Evolutionary conservation across 2,113 vertebrate genomes (phyloP).

Genomic region (Taurulus bubalis): DNA sequence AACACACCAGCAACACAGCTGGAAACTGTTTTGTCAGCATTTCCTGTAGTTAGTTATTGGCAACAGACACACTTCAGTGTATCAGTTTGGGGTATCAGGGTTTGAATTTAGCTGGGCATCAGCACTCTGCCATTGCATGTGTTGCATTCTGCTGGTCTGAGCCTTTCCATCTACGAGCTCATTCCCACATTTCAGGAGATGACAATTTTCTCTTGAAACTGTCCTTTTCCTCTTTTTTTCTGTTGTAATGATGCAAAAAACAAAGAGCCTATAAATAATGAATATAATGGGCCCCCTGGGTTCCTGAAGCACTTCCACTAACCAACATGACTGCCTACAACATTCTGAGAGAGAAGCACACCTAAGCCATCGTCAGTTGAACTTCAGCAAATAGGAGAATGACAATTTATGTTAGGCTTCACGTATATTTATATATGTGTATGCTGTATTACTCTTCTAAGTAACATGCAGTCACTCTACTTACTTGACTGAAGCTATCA

Average conservation of each 20-base stretch:
- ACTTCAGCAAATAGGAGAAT: not conserved
- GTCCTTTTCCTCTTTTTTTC: not conserved
- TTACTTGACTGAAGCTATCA: not conserved
- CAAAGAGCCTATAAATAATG: not conserved
- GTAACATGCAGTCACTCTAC: not conserved
- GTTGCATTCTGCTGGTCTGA: constrained; percentile 3
- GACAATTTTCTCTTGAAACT: not conserved
- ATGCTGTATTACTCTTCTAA: not conserved
- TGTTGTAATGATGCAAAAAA: not conserved
- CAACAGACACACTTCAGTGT: constrained; percentile 1
- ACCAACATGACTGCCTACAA: not conserved
- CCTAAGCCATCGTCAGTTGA: not conserved
- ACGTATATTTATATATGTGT: not conserved
- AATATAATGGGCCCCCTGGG: not conserved
- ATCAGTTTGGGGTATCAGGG: not conserved
- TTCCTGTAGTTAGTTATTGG: constrained; percentile 16
- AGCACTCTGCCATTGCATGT: constrained; percentile 33
- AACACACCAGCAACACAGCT: constrained; percentile 26
- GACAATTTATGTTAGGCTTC: not conserved
- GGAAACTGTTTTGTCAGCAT: constrained; percentile 40
- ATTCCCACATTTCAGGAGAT: constrained; percentile 15
- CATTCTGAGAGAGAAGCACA: constrained; percentile 1
- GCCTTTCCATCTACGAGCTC: not conserved
- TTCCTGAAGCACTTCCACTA: not conserved
- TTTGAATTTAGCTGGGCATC: constrained; percentile 26